Conservation (phyloP, 2,113 vertebrate genomes). For the Lontra canadensis region DNA sequence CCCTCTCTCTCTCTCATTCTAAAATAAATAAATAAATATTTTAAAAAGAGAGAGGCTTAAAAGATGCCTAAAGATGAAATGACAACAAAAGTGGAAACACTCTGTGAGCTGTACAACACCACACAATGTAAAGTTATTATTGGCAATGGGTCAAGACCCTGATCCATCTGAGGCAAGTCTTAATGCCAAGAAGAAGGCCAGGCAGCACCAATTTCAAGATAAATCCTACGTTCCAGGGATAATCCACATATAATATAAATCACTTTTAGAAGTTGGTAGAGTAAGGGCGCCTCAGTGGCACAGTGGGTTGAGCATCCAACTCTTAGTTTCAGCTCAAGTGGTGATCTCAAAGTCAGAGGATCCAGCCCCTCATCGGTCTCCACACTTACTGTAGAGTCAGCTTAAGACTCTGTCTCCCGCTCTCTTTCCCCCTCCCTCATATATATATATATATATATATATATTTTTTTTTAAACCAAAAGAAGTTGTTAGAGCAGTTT, state of each 20-base stretch:
- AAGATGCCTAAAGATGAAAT: background rate
- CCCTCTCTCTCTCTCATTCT: background rate
- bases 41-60: background rate
- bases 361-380: background rate
- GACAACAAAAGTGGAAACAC: slow-evolving; percentile 6
- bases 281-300: background rate
- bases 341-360: background rate
- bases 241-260: background rate
- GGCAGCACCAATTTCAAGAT: background rate
- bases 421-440: background rate
- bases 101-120: background rate
- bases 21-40: background rate
- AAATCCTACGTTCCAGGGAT: background rate
- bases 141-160: background rate
- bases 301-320: background rate
- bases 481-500: background rate
- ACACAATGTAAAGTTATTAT: background rate
- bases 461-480: background rate
- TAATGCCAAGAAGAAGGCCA: background rate
- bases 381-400: background rate
- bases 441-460: background rate
- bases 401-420: background rate
- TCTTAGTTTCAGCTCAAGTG: background rate
- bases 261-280: background rate
- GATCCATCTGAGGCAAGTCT: background rate